phyloP scores from a whole-genome alignment of 2,113 vertebrate genomes.

The Sinocyclocheilus anophthalmus region DNA sequence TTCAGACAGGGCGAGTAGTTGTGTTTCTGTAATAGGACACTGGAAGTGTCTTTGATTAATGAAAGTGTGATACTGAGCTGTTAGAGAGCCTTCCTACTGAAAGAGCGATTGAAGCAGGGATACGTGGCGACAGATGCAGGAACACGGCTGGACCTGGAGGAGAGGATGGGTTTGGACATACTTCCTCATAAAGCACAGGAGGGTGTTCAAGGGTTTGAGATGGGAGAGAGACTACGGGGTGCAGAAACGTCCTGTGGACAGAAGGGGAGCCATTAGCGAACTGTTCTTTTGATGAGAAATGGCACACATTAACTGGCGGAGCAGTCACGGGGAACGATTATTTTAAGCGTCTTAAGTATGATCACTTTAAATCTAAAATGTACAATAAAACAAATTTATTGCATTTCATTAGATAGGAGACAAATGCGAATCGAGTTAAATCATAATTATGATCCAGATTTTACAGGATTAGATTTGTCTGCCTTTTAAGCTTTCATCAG shows the following conservation, averaged over 20 bases:
- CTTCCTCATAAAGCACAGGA: constrained; percentile 34
- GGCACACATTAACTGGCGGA: background rate
- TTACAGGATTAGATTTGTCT: constrained; percentile 30
- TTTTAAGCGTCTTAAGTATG: constrained; percentile 31
- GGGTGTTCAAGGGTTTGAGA: constrained; percentile 33
- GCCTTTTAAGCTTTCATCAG: constrained; percentile 31
- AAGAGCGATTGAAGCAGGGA: constrained; percentile 80
- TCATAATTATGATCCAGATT: background rate
- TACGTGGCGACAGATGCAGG: constrained; percentile 78
- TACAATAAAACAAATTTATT: constrained; percentile 13
- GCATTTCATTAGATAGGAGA: background rate
- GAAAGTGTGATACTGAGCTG: constrained; percentile 81
- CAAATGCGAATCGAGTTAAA: background rate
- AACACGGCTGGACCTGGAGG: constrained; percentile 54
- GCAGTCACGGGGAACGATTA: background rate
- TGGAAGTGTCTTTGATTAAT: constrained; percentile 98
- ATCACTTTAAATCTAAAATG: background rate
- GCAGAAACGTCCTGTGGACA: constrained; percentile 39
- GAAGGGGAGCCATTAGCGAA: constrained; percentile 46
- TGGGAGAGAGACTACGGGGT: constrained; percentile 16
- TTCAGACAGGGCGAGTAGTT: constrained; percentile 85
- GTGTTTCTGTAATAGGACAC: constrained; percentile 94
- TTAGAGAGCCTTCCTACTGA: constrained; percentile 75
- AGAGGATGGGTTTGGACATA: constrained; percentile 24
- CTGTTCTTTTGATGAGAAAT: constrained; percentile 36